Percentiles rank a stretch among this genome's conserved stretches.
These are phyloP conservation scores for Drosophila cardini DNA, from an alignment of 1,140 invertebrate species.

Conservation along the genomic window DNA sequence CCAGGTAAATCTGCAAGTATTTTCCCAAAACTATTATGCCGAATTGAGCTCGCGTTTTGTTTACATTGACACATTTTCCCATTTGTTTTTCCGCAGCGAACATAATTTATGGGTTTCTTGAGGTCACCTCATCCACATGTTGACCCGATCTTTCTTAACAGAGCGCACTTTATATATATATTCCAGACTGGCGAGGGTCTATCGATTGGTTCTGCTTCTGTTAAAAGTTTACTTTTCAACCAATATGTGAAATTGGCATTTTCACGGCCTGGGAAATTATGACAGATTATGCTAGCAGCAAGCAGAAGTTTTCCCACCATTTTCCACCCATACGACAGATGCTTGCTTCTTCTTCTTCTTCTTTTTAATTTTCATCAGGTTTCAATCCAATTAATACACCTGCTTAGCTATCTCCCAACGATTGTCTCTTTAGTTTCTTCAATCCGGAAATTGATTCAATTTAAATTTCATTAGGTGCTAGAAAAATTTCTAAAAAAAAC, in stretches of 20 bases:
- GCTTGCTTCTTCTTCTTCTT: not conserved
- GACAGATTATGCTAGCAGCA: slow-evolving; percentile 8
- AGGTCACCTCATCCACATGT: slow-evolving; percentile 48
- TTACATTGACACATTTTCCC: slow-evolving; percentile 72
- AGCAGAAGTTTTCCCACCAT: slow-evolving; percentile 60
- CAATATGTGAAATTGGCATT: slow-evolving; percentile 61
- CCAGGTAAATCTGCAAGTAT: slow-evolving; percentile 11
- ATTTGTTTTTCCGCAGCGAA: slow-evolving; percentile 50
- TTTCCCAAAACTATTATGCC: slow-evolving; percentile 3
- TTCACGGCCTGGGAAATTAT: slow-evolving; percentile 63
- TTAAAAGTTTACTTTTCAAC: slow-evolving; percentile 59
- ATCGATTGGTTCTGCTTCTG: slow-evolving; percentile 70
- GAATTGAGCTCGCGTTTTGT: slow-evolving; percentile 39
- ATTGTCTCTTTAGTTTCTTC: not conserved
- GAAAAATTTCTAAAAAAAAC: not conserved
- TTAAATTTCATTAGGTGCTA: not conserved
- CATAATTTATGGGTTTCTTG: slow-evolving; percentile 73
- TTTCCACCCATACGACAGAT: not conserved
- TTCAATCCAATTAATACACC: not conserved
- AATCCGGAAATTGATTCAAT: slow-evolving; percentile 6
- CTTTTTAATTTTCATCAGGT: too few species aligned
- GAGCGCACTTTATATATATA: not conserved
- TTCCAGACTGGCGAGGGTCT: not conserved
- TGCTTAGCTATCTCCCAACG: not conserved
- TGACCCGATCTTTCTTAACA: not conserved